Percentiles rank a stretch among this genome's conserved stretches.
phyloP scores from a whole-genome alignment of 1,140 invertebrate genomes.

The Spodoptera frugiperda region DNA sequence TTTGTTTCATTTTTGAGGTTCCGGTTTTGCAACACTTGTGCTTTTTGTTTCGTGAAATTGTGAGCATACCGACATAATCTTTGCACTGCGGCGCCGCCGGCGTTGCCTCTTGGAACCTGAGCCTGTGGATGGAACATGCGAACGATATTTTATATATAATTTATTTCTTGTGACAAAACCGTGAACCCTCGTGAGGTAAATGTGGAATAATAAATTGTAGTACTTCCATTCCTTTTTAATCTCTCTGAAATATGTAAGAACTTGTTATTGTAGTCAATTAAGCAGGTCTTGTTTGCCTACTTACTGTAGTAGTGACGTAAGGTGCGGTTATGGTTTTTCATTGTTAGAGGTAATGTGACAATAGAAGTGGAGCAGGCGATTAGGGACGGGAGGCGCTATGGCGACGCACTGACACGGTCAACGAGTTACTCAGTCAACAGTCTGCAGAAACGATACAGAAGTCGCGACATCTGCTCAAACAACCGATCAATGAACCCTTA shows the following conservation, averaged over 20 bases:
- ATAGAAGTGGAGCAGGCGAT: conserved; percentile 30
- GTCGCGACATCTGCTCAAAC: conserved; percentile 66
- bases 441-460: conserved; percentile 26
- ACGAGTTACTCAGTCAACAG: conserved; percentile 38
- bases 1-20: conserved; percentile 22
- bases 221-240: too few species aligned
- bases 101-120: conserved; percentile 12
- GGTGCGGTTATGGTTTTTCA: neutral
- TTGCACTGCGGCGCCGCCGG: conserved; percentile 6
- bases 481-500: conserved; percentile 71
- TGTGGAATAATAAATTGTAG: neutral
- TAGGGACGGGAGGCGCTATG: conserved; percentile 10
- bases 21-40: conserved; percentile 19
- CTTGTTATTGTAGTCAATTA: too few species aligned
- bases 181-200: neutral
- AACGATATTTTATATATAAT: neutral
- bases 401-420: conserved; percentile 35
- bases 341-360: neutral
- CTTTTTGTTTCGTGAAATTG: conserved; percentile 26
- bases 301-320: neutral
- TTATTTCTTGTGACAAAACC: neutral
- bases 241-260: too few species aligned
- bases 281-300: too few species aligned
- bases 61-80: conserved; percentile 39
- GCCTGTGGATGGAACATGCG: neutral